Evolutionary conservation across 2,888 invertebrate genomes (phyloP), one percentile per base, ranked within the genome.

Genomic region (Coleophora deauratella): DNA sequence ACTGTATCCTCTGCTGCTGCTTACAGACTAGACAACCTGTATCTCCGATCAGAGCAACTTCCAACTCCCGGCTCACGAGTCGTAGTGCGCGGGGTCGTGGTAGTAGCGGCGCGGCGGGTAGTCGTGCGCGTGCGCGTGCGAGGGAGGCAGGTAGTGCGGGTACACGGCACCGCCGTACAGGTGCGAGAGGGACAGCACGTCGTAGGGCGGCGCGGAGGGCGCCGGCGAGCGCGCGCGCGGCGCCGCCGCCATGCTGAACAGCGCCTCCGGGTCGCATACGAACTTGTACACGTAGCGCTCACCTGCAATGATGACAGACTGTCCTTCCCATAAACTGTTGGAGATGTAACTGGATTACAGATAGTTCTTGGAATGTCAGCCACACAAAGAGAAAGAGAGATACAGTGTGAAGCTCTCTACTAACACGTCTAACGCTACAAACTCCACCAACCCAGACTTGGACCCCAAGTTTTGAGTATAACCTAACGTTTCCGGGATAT

Each of bases 201-300:
- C 75, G 53, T 70, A 74, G 15, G 66, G 63, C 12, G 65, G 49
- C 1, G 60, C 41, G 38, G 53, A 48, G 40, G 56, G 38, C 37
- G 47, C 42, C 8, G 50, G 50, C 34, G 44, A 49, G 46, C 42
- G 55, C 44, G 41, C 59, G 55, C 35, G 69, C 49, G 66, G 52
- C 0, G 72, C 91, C 0, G 72, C 91, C 8, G 93, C 92, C 93
- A 95, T 93, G 61, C 91, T 94, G 82, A 96, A 95, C 2, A 96
- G 78, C 0, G 95, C 95, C 50, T 95, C 95, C 0, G 97, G 97
- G 73, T 97, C 97, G 75, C 97, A 98, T 1, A 98, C 97, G 71
- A 98, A 98, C 69, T 97, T 96, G 86, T 98, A 98, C 9, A 98
- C 97, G 81, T 98, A 98, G 59, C 97, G 90, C 69, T 98, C 97